A percentile compares a stretch with the other conserved stretches of the same genome.
Conservation (phyloP, 1,140 invertebrate species). For the Achatina immaculata region DNA sequence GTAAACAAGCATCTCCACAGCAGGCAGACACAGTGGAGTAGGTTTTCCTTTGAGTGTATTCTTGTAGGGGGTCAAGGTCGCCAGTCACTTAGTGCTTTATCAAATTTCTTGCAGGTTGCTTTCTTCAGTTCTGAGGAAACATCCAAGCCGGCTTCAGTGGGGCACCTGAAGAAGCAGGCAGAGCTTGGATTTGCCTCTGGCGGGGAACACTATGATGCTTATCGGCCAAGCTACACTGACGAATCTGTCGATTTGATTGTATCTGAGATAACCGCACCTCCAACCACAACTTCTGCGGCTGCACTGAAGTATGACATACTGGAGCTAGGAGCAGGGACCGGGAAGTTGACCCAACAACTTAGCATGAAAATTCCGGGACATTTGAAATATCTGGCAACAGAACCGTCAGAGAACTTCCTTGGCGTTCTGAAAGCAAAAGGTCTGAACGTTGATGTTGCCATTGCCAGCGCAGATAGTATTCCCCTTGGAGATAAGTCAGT, state of each 20-base stretch:
- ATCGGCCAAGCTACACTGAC: slow-evolving; percentile 19
- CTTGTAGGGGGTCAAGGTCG: no score
- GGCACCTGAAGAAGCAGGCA: neutral
- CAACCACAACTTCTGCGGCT: neutral
- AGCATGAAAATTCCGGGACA: slow-evolving; percentile 19
- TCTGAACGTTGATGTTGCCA: slow-evolving; percentile 21
- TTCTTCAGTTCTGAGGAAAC: no score
- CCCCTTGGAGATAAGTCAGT: neutral
- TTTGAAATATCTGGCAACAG: slow-evolving; percentile 39
- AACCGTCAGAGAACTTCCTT: slow-evolving; percentile 40
- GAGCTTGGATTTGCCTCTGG: neutral
- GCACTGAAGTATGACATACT: slow-evolving; percentile 24
- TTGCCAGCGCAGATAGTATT: slow-evolving; percentile 27
- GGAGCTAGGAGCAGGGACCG: slow-evolving; percentile 48
- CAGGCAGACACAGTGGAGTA: no score
- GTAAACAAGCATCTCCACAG: no score
- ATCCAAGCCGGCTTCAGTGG: no score
- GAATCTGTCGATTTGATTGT: slow-evolving; percentile 23
- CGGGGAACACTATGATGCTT: slow-evolving; percentile 16
- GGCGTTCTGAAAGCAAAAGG: slow-evolving; percentile 26
- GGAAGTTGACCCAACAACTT: slow-evolving; percentile 40
- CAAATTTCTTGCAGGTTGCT: no score
- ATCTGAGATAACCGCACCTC: neutral
- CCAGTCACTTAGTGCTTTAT: no score
- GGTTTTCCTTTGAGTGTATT: no score